Evolutionary conservation across 2,888 invertebrate genomes (phyloP), one percentile per base, ranked within the genome.

Genomic region (Embidobia sp.): DNA sequence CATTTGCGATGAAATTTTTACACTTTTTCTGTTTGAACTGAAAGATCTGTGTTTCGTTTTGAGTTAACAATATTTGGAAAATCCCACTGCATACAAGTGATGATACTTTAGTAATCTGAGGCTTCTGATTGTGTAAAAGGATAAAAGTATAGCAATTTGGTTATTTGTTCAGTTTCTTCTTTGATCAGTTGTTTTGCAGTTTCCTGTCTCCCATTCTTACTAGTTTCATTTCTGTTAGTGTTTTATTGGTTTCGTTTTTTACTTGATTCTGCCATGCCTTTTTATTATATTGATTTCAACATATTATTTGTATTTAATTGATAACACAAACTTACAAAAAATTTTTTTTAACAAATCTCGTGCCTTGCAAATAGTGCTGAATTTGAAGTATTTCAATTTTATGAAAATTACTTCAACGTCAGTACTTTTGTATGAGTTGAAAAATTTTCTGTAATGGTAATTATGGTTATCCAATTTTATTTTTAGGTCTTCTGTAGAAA

Each of bases 81-180:
- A 85, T 86, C 83, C 85, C 83, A 84, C 84, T 83, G 85, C 83
- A 79, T 75, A 16, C 7, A 22, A 19, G 66, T 88, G 89, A 87
- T 82, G 86, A 88, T 84, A 87, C 89, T 90, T 90, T 90, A 90
- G 89, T 90, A 90, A 90, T 89, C 89, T 89, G 89, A 90, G 89
- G 89, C 89, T 86, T 81, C 67, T 18, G 76, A 59, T 31, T 31
- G 11, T n/a, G 3, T 13, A 10, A 18, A 18, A 16, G 16, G 8
- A 40, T 16, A 42, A 59, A 27, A 44, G 19, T 8, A 16, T 8
- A 35, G 2, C 5, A 70, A 44, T 10, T 29, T 40, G 33, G 3
- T 37, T 48, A n/a, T 35, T 61, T 31, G 5, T 31, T 13, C 51
- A 3, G 37, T 44, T 35, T 77, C 22, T 63, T 63, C 66, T 78